These are phyloP conservation scores for Lithobius niger DNA, from an alignment of 1,140 invertebrate genomes.

Conservation along the genomic window DNA sequence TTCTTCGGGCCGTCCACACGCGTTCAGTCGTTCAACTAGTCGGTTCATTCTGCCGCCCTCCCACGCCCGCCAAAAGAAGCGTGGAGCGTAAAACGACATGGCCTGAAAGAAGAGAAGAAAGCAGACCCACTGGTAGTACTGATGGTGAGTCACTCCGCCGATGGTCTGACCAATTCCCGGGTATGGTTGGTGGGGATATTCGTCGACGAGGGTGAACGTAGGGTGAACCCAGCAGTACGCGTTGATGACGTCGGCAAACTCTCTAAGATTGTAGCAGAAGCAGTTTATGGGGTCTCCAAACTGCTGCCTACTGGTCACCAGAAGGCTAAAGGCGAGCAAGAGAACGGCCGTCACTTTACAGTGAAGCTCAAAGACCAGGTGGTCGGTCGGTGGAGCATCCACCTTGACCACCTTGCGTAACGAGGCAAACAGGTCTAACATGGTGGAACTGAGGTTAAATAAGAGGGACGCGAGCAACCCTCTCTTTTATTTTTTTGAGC, in stretches of 20 bases:
- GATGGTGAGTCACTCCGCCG: conserved; percentile 12
- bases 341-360: conserved; percentile 77
- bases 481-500: no score
- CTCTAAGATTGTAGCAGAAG: no score
- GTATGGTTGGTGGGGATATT: conserved; percentile 41
- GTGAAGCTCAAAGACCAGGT: conserved; percentile 75
- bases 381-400: conserved; percentile 68
- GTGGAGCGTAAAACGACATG: conserved; percentile 84
- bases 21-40: conserved; percentile 69
- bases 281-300: conserved; percentile 87
- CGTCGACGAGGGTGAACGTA: conserved; percentile 80
- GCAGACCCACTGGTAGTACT: conserved; percentile 94
- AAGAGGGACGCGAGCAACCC: no score
- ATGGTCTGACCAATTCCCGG: conserved; percentile 22
- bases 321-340: conserved; percentile 67
- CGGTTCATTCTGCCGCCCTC: conserved; percentile 64
- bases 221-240: conserved; percentile 86
- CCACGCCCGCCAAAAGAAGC: conserved; percentile 79
- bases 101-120: conserved; percentile 88
- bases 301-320: conserved; percentile 81
- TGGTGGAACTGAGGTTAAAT: no score
- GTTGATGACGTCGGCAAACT: no score
- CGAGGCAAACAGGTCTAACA: conserved; percentile 70
- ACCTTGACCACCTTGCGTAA: conserved; percentile 67
- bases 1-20: conserved; percentile 53